phyloP scores from a whole-genome alignment of 2,888 invertebrate genomes.

The Acronicta leporina region DNA sequence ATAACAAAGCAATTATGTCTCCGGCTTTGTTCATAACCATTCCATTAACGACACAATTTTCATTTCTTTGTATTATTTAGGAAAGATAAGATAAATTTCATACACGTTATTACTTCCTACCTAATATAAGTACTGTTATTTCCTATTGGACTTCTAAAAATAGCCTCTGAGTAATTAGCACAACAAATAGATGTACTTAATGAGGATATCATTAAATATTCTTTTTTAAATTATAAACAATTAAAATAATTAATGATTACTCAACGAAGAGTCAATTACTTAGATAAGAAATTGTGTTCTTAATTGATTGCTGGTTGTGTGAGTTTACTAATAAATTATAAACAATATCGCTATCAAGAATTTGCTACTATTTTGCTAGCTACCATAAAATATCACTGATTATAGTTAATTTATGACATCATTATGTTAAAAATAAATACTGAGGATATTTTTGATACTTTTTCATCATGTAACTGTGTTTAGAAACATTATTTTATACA shows the following conservation, averaged over 20 bases:
- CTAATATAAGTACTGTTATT: too few species aligned
- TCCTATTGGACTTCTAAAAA: background rate
- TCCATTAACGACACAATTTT: background rate
- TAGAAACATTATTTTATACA: background rate
- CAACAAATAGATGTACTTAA: constrained; percentile 9
- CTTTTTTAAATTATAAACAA: constrained; percentile 4
- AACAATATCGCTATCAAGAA: constrained; percentile 12
- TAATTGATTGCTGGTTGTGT: constrained; percentile 3
- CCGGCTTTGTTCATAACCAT: background rate
- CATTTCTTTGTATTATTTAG: background rate
- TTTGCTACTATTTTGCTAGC: background rate
- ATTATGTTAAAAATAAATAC: constrained; percentile 6
- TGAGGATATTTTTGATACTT: constrained; percentile 6
- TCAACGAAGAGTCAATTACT: constrained; percentile 2
- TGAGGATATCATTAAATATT: background rate
- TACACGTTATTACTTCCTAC: background rate
- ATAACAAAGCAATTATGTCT: constrained; percentile 14
- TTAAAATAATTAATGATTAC: constrained; percentile 6
- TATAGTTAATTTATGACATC: constrained; percentile 14
- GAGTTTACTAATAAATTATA: constrained; percentile 7
- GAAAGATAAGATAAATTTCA: background rate
- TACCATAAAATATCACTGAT: too few species aligned
- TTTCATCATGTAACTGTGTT: constrained; percentile 9
- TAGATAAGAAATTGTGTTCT: constrained; percentile 19
- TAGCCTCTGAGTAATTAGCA: constrained; percentile 5